Percentiles rank a stretch among this genome's conserved stretches.
phyloP scores from a whole-genome alignment of 2,797 vertebrate species.

The Phalanger gymnotis region DNA sequence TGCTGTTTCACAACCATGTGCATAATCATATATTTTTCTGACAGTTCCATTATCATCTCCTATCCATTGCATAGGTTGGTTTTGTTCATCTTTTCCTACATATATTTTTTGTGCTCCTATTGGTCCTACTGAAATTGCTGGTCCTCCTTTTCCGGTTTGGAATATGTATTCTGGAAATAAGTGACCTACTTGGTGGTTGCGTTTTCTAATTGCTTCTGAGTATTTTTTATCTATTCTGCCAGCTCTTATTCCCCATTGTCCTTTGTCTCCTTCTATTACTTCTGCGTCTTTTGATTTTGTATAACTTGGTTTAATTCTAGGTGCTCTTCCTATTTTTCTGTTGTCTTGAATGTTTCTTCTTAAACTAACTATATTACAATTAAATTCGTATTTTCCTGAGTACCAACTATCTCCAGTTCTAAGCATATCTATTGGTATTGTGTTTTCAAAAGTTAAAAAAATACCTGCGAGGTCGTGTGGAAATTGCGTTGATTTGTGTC shows the following conservation, averaged over 20 bases:
- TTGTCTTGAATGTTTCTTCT: not conserved
- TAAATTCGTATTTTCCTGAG: not conserved
- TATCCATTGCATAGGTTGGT: no score
- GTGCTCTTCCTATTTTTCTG: not conserved
- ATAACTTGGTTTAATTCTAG: not conserved
- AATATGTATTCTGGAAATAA: not conserved
- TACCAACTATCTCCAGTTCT: not conserved
- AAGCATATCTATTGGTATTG: not conserved
- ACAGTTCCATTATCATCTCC: not conserved
- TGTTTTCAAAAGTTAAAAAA: not conserved
- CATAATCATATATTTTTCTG: rapidly evolving
- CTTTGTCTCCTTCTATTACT: not conserved
- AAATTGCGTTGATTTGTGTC: no score
- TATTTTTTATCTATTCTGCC: not conserved
- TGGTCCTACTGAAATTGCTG: no score
- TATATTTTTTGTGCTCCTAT: not conserved
- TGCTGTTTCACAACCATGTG: no score
- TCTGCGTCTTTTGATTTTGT: not conserved
- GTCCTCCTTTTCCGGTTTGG: not conserved
- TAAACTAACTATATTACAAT: not conserved
- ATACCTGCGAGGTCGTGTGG: no score
- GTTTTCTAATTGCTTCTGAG: not conserved
- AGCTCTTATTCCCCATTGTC: not conserved
- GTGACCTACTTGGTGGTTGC: not conserved
- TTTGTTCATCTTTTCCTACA: no score